These are phyloP conservation scores for Typhlomys cinereus DNA, from an alignment of 2,113 vertebrate species.

Conservation along the genomic window DNA sequence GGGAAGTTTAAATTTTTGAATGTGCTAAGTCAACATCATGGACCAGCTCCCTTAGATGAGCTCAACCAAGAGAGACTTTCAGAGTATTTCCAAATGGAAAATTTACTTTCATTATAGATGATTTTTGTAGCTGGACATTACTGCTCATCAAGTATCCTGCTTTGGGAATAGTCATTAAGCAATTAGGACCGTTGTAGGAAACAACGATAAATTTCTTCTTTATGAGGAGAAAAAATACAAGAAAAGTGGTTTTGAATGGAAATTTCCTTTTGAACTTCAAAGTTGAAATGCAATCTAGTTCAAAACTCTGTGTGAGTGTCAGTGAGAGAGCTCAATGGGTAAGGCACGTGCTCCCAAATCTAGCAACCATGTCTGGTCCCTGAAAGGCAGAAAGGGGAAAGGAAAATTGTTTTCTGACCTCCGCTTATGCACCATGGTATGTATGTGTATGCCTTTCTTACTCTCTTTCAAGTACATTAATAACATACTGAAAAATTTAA, in stretches of 20 bases:
- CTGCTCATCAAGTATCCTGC: background rate
- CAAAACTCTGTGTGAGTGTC: conserved; percentile 8
- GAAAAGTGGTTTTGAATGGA: background rate
- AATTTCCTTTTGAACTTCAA: background rate
- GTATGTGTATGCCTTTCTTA: too few species aligned
- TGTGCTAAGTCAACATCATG: background rate
- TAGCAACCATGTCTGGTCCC: too few species aligned
- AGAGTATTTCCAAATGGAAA: background rate
- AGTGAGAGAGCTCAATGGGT: too few species aligned
- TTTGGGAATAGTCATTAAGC: conserved; percentile 15
- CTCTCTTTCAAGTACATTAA: too few species aligned
- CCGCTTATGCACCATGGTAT: too few species aligned
- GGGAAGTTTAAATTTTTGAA: conserved; percentile 7
- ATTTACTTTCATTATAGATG: conserved; percentile 10
- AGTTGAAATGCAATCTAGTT: background rate
- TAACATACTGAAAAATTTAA: too few species aligned
- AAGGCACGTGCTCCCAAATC: too few species aligned
- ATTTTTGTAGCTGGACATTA: background rate
- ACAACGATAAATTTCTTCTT: conserved; percentile 20
- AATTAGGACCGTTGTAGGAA: conserved; percentile 21
- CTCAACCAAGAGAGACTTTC: background rate
- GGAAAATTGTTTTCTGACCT: too few species aligned
- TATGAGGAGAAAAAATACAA: conserved; percentile 15
- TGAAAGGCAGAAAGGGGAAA: too few species aligned
- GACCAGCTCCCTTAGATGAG: background rate